Evolutionary conservation across 2,797 vertebrate genomes (phyloP), one percentile per base, ranked within the genome.

Genomic region (Nannoperca australis): DNA sequence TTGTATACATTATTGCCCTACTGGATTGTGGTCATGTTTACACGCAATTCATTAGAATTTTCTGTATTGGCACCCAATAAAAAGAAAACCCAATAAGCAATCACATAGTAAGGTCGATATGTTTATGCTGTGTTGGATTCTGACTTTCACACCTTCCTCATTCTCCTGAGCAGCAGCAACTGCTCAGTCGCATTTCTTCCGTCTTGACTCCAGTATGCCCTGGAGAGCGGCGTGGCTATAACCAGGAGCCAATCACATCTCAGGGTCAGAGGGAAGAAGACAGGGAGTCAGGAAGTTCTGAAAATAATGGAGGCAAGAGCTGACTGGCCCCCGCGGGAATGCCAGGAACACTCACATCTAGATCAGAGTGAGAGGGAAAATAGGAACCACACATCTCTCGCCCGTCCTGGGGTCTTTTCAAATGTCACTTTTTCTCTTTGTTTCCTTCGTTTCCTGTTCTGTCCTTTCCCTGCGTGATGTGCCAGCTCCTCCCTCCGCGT

Each of bases 361-460:
- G 71, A 84, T 85, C 61, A 69, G 76, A 67, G 56, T 15, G 50
- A 71, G 73, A 66, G 3, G 49, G 42, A 54, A 56, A 73, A 64
- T 70, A 82, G 24, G 68, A 79, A 36, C 55, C 34, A 30, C 82
- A 82, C 62, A 45, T 65, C 81, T 75, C 76, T 80, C 34, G 75
- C 40, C 67, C 47, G 72, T 89, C 86, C 85, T 9, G 17, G 11
- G 78, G 81, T 88, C 73, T 74, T 75, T 86, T 88, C 80, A 91
- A 92, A 92, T 91, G 89, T 89, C 91, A 86, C 84, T 78, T 83
- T 81, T 59, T 63, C 76, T 81, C 45, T 81, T 73, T 61, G 69
- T 86, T 85, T 67, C 49, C 34, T 49, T 56, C 3, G 5, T 74
- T 34, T 40, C 22, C 10, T 70, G 70, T 71, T 79, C 64, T 68